phyloP scores from a whole-genome alignment of 2,797 vertebrate species.

The Coregonus suidteri region DNA sequence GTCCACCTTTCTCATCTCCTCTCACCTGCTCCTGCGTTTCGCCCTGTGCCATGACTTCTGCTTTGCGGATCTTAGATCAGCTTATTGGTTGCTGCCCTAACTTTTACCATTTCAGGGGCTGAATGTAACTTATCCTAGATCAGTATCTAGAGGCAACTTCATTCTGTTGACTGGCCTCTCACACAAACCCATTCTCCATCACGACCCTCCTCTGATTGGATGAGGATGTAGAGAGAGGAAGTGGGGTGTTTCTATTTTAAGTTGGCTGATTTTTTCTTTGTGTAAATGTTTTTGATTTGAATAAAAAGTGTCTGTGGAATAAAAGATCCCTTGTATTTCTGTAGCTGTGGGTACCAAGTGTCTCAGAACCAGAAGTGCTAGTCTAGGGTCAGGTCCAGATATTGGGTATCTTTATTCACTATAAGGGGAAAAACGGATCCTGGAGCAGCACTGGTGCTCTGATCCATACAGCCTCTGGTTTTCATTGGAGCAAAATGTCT shows the following conservation, averaged over 20 bases:
- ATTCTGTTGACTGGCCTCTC: not conserved
- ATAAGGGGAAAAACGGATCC: no score
- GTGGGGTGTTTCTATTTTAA: slow-evolving; percentile 27
- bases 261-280: slow-evolving; percentile 54
- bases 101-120: not conserved
- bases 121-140: not conserved
- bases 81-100: not conserved
- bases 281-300: slow-evolving; percentile 52
- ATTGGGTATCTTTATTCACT: no score
- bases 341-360: not conserved
- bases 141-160: not conserved
- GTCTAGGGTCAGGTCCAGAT: no score
- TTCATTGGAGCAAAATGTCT: no score
- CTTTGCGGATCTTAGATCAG: slow-evolving; percentile 28
- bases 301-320: slow-evolving; percentile 56
- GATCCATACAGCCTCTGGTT: no score
- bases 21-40: not conserved
- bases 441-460: no score
- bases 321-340: not conserved
- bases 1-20: not conserved
- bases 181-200: not conserved
- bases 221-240: not conserved
- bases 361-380: not conserved
- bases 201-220: not conserved
- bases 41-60: not conserved